These are phyloP conservation scores for Drosophila mulleri DNA, from an alignment of 2,888 invertebrate genomes.

Conservation along the genomic window DNA sequence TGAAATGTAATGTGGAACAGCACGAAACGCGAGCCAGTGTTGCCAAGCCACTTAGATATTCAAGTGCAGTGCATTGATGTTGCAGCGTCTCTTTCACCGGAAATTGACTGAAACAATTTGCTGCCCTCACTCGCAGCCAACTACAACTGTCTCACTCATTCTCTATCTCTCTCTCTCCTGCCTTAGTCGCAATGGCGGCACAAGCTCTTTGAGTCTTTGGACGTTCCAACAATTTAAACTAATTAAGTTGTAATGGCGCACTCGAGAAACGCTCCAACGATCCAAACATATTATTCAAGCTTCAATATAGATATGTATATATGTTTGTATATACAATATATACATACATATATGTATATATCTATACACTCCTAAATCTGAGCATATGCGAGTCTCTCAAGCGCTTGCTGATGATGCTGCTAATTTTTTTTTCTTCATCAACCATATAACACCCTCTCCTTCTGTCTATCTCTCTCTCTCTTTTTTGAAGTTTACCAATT, in stretches of 20 bases:
- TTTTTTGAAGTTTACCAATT: constrained; percentile 67
- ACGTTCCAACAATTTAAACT: constrained; percentile 77
- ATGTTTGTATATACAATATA: not conserved
- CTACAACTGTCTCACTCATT: not conserved
- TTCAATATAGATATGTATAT: constrained; percentile 23
- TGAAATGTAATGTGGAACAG: constrained; percentile 49
- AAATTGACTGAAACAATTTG: constrained; percentile 42
- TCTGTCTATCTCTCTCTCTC: not conserved
- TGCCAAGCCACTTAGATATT: constrained; percentile 35
- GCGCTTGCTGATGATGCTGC: constrained; percentile 72
- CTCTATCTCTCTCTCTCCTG: not conserved
- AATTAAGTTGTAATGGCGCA: constrained; percentile 80
- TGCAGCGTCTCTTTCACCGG: constrained; percentile 67
- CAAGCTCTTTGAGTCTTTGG: constrained; percentile 58
- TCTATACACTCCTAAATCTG: constrained; percentile 29
- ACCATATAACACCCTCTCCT: constrained; percentile 5
- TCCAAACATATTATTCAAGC: constrained; percentile 64
- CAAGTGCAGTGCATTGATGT: constrained; percentile 42
- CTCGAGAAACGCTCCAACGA: constrained; percentile 64
- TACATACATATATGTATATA: constrained; percentile 13
- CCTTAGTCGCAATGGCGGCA: constrained; percentile 47
- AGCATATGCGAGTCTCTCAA: constrained; percentile 34
- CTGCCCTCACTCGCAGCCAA: not conserved
- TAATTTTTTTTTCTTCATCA: constrained; percentile 68
- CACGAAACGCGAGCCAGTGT: constrained; percentile 5